phyloP scores from a whole-genome alignment of 2,797 vertebrate species.

The Tapirus indicus region DNA sequence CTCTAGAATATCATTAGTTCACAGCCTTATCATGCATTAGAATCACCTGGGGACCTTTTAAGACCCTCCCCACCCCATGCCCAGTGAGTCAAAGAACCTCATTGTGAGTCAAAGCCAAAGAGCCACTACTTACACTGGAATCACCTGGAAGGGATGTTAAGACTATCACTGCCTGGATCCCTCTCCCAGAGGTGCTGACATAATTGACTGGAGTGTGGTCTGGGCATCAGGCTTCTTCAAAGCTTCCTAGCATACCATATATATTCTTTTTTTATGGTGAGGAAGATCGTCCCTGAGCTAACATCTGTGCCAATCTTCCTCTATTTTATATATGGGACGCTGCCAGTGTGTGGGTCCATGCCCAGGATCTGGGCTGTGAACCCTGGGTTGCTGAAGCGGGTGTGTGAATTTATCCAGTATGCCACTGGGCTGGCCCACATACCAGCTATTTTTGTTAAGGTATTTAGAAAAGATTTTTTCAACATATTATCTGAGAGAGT shows the following conservation, averaged over 20 bases:
- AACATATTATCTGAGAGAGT: not conserved
- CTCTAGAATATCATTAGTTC: not conserved
- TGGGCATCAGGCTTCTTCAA: not conserved
- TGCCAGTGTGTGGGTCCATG: no score
- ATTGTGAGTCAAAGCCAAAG: not conserved
- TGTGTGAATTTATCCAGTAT: no score
- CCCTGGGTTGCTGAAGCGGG: no score
- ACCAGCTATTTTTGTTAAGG: not conserved
- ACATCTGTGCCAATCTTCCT: no score
- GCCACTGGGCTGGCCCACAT: not conserved
- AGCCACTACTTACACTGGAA: not conserved
- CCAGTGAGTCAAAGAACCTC: not conserved
- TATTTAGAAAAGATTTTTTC: not conserved
- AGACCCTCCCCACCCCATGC: no score
- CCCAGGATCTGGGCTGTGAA: no score
- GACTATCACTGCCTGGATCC: not conserved
- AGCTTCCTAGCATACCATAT: not conserved
- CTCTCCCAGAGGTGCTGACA: not conserved
- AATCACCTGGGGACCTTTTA: not conserved
- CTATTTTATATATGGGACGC: no score
- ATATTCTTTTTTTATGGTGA: no score
- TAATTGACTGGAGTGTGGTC: not conserved
- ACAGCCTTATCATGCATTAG: not conserved
- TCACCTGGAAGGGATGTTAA: not conserved
- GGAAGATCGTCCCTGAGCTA: no score